phyloP scores from a whole-genome alignment of 2,113 vertebrate species.

The Prolemur simus region DNA sequence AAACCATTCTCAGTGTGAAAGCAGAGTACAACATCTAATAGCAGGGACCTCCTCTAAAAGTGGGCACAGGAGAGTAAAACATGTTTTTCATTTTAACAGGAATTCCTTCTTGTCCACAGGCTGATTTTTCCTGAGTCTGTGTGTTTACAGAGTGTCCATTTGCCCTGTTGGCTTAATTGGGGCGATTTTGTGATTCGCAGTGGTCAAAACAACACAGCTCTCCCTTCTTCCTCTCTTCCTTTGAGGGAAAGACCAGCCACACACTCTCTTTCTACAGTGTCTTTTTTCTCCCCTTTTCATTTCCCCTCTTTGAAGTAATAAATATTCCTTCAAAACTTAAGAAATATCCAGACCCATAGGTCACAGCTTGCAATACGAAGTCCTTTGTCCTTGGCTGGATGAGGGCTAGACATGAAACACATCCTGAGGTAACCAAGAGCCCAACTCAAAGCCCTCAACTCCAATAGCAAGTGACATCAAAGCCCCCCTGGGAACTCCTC shows the following conservation, averaged over 20 bases:
- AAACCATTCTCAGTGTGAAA: slow-evolving; percentile 17
- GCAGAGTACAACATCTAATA: neutral
- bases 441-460: neutral
- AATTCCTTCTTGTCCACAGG: slow-evolving; percentile 42
- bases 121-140: neutral
- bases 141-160: slow-evolving; percentile 3
- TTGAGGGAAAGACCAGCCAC: slow-evolving; percentile 27
- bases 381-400: slow-evolving; percentile 12
- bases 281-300: neutral
- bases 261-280: slow-evolving; percentile 32
- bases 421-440: slow-evolving; percentile 1
- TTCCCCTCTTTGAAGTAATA: slow-evolving; percentile 66
- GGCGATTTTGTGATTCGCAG: slow-evolving; percentile 43
- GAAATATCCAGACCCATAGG: slow-evolving; percentile 47
- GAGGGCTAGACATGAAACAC: slow-evolving; percentile 56
- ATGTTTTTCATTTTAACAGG: slow-evolving; percentile 50
- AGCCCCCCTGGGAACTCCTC: slow-evolving; percentile 37
- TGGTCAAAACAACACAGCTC: neutral
- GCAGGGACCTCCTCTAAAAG: neutral
- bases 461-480: slow-evolving; percentile 49
- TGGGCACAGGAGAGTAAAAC: neutral
- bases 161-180: slow-evolving; percentile 36
- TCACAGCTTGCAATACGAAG: slow-evolving; percentile 6
- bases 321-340: slow-evolving; percentile 57
- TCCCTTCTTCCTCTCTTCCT: slow-evolving; percentile 32